Conservation (phyloP, 1,140 invertebrate genomes). For the Copidosoma floridanum region DNA sequence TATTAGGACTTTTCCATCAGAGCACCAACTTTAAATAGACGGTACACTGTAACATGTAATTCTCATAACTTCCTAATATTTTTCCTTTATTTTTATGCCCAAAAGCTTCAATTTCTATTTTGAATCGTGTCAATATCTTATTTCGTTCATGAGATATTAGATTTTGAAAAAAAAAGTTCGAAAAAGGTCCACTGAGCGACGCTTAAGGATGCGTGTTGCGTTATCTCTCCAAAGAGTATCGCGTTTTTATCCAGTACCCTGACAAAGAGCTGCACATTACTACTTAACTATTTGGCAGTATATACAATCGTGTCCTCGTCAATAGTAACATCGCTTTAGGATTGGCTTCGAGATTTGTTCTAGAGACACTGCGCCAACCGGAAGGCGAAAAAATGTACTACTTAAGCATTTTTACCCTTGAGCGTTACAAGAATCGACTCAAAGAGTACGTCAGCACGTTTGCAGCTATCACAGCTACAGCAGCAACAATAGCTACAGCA, state of each 20-base stretch:
- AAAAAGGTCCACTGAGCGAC: too few relatives aligned
- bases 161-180: too few relatives aligned
- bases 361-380: slow-evolving; percentile 89
- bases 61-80: too few relatives aligned
- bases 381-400: slow-evolving; percentile 94
- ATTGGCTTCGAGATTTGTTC: slow-evolving; percentile 84
- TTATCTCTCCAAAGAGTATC: slow-evolving; percentile 98
- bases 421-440: slow-evolving; percentile 88
- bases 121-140: too few relatives aligned
- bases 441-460: slow-evolving; percentile 96
- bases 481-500: slow-evolving; percentile 48
- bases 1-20: too few relatives aligned
- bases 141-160: too few relatives aligned
- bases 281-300: slow-evolving; percentile 96
- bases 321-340: slow-evolving; percentile 86
- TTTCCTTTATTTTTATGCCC: too few relatives aligned
- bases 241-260: slow-evolving; percentile 97
- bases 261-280: slow-evolving; percentile 97
- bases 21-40: too few relatives aligned
- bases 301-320: slow-evolving; percentile 95
- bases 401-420: slow-evolving; percentile 93
- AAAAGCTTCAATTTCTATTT: too few relatives aligned
- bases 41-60: too few relatives aligned
- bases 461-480: slow-evolving; percentile 59
- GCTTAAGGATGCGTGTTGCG: slow-evolving; percentile 97